A percentile compares a stretch with the other conserved stretches of the same genome.
Conservation (phyloP, 2,797 vertebrate species). For the Pseudomugil gertrudae region DNA sequence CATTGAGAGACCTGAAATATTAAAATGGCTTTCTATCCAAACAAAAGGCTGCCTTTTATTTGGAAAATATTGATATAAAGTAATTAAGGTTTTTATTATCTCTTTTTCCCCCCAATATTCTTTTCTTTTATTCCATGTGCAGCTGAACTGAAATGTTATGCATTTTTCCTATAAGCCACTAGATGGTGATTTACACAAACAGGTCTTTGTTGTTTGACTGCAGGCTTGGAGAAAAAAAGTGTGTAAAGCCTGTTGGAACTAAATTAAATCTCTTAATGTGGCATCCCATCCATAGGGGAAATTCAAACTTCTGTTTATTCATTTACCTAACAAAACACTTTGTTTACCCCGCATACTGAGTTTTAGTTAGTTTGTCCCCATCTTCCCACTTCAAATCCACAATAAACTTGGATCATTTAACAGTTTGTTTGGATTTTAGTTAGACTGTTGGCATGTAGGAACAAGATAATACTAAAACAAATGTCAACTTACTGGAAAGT, state of each 20-base stretch:
- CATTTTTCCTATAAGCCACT: conserved; percentile 27
- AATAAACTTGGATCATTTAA: conserved; percentile 22
- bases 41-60: conserved; percentile 52
- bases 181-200: conserved; percentile 45
- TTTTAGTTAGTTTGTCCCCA: conserved; percentile 10
- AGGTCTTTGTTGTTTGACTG: conserved; percentile 5
- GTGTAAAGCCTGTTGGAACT: neutral
- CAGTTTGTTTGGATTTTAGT: neutral
- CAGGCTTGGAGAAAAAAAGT: neutral
- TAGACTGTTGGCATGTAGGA: conserved; percentile 2
- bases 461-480: conserved; percentile 21
- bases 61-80: conserved; percentile 25
- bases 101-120: neutral
- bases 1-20: conserved; percentile 1
- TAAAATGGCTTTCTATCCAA: conserved; percentile 19
- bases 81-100: conserved; percentile 6
- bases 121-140: neutral
- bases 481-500: conserved; percentile 2
- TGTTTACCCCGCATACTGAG: neutral
- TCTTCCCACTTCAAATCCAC: neutral
- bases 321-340: conserved; percentile 9
- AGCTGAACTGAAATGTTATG: conserved; percentile 17
- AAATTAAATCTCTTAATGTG: neutral
- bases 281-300: neutral
- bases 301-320: neutral